A percentile compares a stretch with the other conserved stretches of the same genome.
phyloP scores from a whole-genome alignment of 92 coral and sea anemone species.

The Palythoa heliodiscus region DNA sequence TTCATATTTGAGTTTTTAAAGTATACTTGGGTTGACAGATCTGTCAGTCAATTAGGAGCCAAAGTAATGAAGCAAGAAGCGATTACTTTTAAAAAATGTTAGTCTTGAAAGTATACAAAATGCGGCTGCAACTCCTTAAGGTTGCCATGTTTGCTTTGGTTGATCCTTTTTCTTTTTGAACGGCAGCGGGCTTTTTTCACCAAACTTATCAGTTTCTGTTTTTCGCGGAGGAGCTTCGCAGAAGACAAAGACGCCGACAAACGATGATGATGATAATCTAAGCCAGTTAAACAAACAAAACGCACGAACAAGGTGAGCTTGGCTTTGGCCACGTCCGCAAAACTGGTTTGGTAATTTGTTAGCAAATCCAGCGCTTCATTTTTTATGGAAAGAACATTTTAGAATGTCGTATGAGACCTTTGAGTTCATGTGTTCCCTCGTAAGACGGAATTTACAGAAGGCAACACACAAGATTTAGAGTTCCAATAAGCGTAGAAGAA shows the following conservation, averaged over 20 bases:
- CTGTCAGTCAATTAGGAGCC: constrained; percentile 28
- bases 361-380: constrained; percentile 26
- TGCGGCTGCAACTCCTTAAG: constrained; percentile 9
- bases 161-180: constrained; percentile 14
- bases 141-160: constrained; percentile 11
- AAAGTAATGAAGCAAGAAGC: constrained; percentile 26
- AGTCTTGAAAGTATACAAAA: constrained; percentile 16
- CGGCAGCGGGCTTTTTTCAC: constrained; percentile 7
- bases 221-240: constrained; percentile 9
- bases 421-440: constrained; percentile 27
- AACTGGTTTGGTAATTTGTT: constrained; percentile 27
- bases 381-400: constrained; percentile 30
- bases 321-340: constrained; percentile 26
- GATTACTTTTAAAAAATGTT: not conserved
- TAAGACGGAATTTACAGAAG: constrained; percentile 35
- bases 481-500: constrained; percentile 52
- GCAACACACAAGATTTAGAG: constrained; percentile 55
- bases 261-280: constrained; percentile 23
- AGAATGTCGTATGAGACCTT: constrained; percentile 21
- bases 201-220: constrained; percentile 6
- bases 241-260: constrained; percentile 33
- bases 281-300: constrained; percentile 22
- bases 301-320: constrained; percentile 24
- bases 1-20: constrained; percentile 21
- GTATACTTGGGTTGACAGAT: constrained; percentile 29